A percentile compares a stretch with the other conserved stretches of the same genome.
Evolutionary conservation across 2,797 vertebrate species (phyloP).

Genomic region (Coreius guichenoti): DNA sequence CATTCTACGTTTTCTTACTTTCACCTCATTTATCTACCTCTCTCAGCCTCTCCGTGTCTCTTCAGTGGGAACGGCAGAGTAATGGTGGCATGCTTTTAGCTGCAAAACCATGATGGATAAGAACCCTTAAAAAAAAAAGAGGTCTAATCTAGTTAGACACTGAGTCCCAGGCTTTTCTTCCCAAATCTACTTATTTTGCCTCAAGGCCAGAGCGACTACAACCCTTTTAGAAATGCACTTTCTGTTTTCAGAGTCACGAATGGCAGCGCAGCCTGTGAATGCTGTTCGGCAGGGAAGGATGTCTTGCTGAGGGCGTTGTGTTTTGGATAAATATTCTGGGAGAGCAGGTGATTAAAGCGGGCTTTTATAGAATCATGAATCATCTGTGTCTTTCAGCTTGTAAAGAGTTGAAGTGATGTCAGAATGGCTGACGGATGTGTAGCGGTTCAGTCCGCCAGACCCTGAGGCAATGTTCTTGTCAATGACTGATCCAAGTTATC

Average conservation of each 20-base stretch:
- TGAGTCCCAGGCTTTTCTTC: background rate
- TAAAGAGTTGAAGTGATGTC: slow-evolving; percentile 35
- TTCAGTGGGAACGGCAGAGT: background rate
- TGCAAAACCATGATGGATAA: slow-evolving; percentile 43
- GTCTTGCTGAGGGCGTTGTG: slow-evolving; percentile 12
- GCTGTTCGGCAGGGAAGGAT: slow-evolving; percentile 7
- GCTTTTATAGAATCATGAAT: slow-evolving; percentile 43
- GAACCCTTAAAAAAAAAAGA: slow-evolving; percentile 27
- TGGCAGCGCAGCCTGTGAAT: background rate
- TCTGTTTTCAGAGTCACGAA: slow-evolving; percentile 27
- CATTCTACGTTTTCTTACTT: background rate
- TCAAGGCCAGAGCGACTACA: slow-evolving; percentile 5
- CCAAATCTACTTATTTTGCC: slow-evolving; percentile 10
- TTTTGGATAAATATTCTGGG: slow-evolving; percentile 30
- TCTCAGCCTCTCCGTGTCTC: background rate
- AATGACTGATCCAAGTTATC: slow-evolving; percentile 37
- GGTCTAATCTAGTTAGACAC: slow-evolving; percentile 44
- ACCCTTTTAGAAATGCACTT: slow-evolving; percentile 7
- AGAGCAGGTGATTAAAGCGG: slow-evolving; percentile 36
- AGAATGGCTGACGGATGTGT: slow-evolving; percentile 25
- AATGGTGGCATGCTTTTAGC: slow-evolving; percentile 45
- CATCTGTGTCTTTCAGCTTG: slow-evolving; percentile 35
- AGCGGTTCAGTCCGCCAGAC: slow-evolving; percentile 26
- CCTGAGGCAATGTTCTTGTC: slow-evolving; percentile 32
- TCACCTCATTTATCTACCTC: background rate